Percentiles rank a stretch among this genome's conserved stretches.
These are phyloP conservation scores for Drosophila paramelanica DNA, from an alignment of 2,888 invertebrate genomes.

Conservation along the genomic window DNA sequence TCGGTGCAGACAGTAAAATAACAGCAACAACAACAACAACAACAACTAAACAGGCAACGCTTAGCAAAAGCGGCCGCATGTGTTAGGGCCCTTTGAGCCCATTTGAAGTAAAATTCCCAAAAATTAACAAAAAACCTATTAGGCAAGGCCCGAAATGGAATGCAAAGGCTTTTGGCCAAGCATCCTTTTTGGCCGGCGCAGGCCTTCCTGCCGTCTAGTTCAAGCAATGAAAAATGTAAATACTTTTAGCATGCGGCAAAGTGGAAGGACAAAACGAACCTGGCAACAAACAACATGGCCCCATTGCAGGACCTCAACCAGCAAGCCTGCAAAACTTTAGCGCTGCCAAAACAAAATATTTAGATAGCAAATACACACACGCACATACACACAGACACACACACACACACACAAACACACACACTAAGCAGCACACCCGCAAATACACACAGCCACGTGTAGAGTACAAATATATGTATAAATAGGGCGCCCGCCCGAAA, in stretches of 20 bases:
- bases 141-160: conserved; percentile 62
- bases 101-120: conserved; percentile 55
- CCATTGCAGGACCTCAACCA: conserved; percentile 32
- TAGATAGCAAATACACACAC: conserved; percentile 64
- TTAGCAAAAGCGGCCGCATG: conserved; percentile 55
- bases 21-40: conserved; percentile 21
- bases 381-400: conserved; percentile 28
- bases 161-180: conserved; percentile 40
- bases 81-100: conserved; percentile 63
- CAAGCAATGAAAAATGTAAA: conserved; percentile 72
- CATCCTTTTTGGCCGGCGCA: conserved; percentile 33
- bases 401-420: conserved; percentile 27
- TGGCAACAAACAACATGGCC: conserved; percentile 26
- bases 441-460: conserved; percentile 38
- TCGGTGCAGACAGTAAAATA: conserved; percentile 17
- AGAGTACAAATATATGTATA: conserved; percentile 2
- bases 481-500: conserved; percentile 20
- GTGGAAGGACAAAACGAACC: conserved; percentile 44
- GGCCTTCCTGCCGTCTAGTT: conserved; percentile 23
- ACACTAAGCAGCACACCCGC: conserved; percentile 20
- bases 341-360: conserved; percentile 74
- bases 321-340: conserved; percentile 64
- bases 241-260: conserved; percentile 73
- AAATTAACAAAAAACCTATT: conserved; percentile 79
- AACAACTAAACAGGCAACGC: conserved; percentile 9